phyloP scores from a whole-genome alignment of 2,888 invertebrate genomes.

The Aquatica leii region DNA sequence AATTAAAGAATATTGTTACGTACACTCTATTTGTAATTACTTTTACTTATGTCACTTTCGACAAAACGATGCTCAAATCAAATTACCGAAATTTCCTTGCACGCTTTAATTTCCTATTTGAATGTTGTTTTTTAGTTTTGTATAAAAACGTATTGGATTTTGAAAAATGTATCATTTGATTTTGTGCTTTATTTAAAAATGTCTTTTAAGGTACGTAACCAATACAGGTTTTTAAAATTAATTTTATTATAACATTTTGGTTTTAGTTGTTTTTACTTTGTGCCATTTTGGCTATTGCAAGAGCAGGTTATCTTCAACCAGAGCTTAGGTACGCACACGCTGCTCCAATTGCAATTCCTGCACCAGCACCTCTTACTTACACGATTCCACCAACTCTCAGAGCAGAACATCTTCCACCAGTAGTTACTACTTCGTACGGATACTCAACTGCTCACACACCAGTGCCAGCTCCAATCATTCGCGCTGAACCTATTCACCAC shows the following conservation, averaged over 20 bases:
- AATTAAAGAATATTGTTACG: no score
- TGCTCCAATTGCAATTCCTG: not conserved
- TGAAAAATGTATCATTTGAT: no score
- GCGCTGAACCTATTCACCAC: not conserved
- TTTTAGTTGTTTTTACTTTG: constrained; percentile 1
- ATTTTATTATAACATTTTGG: not conserved
- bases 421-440: not conserved
- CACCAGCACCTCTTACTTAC: not conserved
- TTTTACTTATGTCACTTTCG: no score
- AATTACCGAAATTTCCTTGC: no score
- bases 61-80: no score
- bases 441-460: not conserved
- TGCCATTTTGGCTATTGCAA: not conserved
- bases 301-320: not conserved
- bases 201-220: not conserved
- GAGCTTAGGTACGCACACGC: not conserved
- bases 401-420: not conserved
- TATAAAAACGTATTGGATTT: no score
- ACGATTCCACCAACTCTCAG: not conserved
- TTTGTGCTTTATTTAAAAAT: not conserved
- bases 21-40: no score
- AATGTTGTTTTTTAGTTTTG: no score
- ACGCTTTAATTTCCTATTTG: no score
- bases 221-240: not conserved
- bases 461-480: not conserved